Percentiles rank a stretch among this genome's conserved stretches.
Conservation (phyloP, 2,113 vertebrate species). For the Larimichthys polyactis region DNA sequence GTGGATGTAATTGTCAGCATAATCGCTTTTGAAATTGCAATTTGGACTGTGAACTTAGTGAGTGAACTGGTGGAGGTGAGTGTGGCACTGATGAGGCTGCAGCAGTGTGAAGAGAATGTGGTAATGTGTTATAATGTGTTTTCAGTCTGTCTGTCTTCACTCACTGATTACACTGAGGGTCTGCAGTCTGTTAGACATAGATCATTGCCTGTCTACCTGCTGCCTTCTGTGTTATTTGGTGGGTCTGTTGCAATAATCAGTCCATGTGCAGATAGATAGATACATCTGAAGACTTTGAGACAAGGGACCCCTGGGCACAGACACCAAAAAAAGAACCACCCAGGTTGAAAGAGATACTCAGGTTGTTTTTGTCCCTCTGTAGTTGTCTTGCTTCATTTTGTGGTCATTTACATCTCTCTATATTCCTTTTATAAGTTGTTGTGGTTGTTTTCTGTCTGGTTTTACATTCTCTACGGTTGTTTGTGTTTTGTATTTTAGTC, state of each 20-base stretch:
- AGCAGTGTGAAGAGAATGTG: neutral
- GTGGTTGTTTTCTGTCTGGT: neutral
- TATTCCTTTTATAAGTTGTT: neutral
- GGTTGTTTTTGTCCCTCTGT: too few species aligned
- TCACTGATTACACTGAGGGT: neutral
- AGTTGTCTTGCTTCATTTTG: too few species aligned
- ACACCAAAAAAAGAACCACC: neutral
- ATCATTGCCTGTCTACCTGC: too few species aligned
- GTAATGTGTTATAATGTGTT: neutral
- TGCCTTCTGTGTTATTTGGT: neutral
- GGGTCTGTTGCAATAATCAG: neutral
- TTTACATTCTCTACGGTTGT: too few species aligned
- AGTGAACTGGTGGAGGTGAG: constrained; percentile 31
- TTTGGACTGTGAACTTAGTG: constrained; percentile 28
- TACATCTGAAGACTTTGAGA: neutral
- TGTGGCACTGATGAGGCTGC: neutral
- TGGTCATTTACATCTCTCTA: neutral
- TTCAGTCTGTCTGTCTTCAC: neutral
- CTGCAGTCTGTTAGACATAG: too few species aligned
- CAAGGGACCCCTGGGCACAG: too few species aligned
- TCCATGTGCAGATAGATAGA: neutral
- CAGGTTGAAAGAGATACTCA: neutral
- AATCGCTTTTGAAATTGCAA: constrained; percentile 25
- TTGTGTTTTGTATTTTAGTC: too few species aligned
- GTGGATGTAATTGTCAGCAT: neutral